phyloP scores from a whole-genome alignment of 2,888 invertebrate species.

The Hypsopygia costalis region DNA sequence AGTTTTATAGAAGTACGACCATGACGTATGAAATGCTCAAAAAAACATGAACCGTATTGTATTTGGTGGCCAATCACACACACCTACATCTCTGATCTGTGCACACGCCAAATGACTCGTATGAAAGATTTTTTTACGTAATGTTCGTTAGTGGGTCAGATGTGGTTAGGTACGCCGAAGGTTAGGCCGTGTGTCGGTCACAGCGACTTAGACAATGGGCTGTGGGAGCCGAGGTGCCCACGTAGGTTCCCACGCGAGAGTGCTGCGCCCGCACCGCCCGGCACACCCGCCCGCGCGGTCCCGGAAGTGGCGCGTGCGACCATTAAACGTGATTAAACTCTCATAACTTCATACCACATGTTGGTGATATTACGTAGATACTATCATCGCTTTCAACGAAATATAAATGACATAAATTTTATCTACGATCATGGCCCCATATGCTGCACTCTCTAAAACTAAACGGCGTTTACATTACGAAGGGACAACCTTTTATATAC shows the following conservation, averaged over 20 bases:
- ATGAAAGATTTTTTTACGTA: slow-evolving; percentile 17
- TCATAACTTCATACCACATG: slow-evolving; percentile 1
- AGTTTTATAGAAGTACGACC: too few relatives aligned
- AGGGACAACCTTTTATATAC: too few relatives aligned
- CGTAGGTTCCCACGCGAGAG: slow-evolving; percentile 33
- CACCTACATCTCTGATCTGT: too few relatives aligned
- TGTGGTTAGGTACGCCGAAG: slow-evolving; percentile 31
- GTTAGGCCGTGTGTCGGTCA: slow-evolving; percentile 27
- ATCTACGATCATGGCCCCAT: too few relatives aligned
- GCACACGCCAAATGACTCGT: slow-evolving; percentile 1
- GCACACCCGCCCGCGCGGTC: slow-evolving; percentile 11
- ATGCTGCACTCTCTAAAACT: too few relatives aligned
- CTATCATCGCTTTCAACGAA: background rate
- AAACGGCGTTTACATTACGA: too few relatives aligned
- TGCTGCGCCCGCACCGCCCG: background rate
- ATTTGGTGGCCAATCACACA: too few relatives aligned
- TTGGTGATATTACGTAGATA: background rate
- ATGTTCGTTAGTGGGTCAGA: slow-evolving; percentile 31
- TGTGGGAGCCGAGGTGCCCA: slow-evolving; percentile 49
- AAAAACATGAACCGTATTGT: too few relatives aligned
- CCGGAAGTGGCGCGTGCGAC: slow-evolving; percentile 18
- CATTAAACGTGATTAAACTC: slow-evolving; percentile 1
- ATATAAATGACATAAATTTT: too few relatives aligned
- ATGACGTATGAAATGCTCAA: too few relatives aligned
- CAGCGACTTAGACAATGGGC: slow-evolving; percentile 36